Percentiles rank a stretch among this genome's conserved stretches.
Evolutionary conservation across 2,888 invertebrate species (phyloP).

Genomic region (Seira musarum): DNA sequence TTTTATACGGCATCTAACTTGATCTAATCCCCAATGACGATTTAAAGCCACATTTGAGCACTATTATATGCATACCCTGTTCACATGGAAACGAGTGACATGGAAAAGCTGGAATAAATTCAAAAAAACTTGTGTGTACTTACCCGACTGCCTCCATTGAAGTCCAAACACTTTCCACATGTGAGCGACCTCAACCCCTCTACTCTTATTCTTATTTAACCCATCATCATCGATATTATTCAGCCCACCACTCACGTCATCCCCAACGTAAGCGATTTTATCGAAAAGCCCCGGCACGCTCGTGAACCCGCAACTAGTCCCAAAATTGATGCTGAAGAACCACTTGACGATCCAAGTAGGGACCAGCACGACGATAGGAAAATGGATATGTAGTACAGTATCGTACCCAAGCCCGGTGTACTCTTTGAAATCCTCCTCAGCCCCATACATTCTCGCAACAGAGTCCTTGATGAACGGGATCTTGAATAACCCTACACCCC

Average conservation of each 20-base stretch:
- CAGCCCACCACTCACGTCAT: not conserved
- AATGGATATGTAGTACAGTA: constrained; percentile 62
- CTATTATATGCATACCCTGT: too few relatives aligned
- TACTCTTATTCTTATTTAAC: not conserved
- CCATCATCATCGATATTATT: not conserved
- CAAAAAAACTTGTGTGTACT: not conserved
- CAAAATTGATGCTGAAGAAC: constrained; percentile 67
- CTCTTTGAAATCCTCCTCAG: constrained; percentile 62
- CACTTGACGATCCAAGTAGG: constrained; percentile 58
- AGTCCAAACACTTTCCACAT: constrained; percentile 69
- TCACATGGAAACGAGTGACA: too few relatives aligned
- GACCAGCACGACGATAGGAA: constrained; percentile 64
- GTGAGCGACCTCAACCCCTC: constrained; percentile 51
- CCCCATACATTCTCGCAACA: constrained; percentile 53
- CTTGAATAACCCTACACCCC: constrained; percentile 68
- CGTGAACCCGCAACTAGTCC: constrained; percentile 67
- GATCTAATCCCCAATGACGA: too few relatives aligned
- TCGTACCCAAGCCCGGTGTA: constrained; percentile 63
- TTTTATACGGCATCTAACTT: too few relatives aligned
- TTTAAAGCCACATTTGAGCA: too few relatives aligned
- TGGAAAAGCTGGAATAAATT: too few relatives aligned
- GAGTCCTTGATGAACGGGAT: constrained; percentile 52
- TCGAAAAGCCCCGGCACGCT: constrained; percentile 62
- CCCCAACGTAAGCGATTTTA: constrained; percentile 25
- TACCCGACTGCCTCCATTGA: constrained; percentile 67